phyloP scores from a whole-genome alignment of 2,888 invertebrate genomes.

The Caenorhabditis sinica region DNA sequence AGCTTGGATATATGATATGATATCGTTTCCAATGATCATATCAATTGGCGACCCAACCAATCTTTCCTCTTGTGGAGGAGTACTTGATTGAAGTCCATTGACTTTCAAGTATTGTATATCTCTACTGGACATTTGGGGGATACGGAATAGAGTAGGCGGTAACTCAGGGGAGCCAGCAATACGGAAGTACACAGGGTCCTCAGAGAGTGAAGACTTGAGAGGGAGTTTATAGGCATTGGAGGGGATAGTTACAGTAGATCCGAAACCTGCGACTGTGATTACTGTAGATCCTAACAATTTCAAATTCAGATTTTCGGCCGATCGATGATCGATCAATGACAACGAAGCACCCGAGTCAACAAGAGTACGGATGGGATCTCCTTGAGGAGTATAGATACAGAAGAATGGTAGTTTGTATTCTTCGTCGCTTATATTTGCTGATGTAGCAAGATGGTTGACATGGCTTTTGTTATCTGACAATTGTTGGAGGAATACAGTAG shows the following conservation, averaged over 20 bases:
- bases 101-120: background rate
- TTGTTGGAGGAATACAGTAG: background rate
- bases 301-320: background rate
- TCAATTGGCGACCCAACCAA: background rate
- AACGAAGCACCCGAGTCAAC: slow-evolving; percentile 3
- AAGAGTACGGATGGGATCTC: background rate
- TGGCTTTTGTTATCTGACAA: background rate
- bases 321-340: background rate
- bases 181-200: background rate
- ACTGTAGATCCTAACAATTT: background rate
- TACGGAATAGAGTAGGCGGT: background rate
- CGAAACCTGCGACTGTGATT: background rate
- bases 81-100: background rate
- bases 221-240: background rate
- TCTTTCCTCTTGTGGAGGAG: no score
- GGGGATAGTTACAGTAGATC: background rate
- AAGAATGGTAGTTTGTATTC: slow-evolving; percentile 2
- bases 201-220: background rate
- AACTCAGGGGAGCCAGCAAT: background rate
- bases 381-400: background rate
- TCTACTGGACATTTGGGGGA: background rate
- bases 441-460: background rate
- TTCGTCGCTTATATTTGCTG: background rate
- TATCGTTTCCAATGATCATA: background rate
- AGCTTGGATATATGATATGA: background rate